These are phyloP conservation scores for Catocala fraxini DNA, from an alignment of 2,888 invertebrate species.

Conservation along the genomic window DNA sequence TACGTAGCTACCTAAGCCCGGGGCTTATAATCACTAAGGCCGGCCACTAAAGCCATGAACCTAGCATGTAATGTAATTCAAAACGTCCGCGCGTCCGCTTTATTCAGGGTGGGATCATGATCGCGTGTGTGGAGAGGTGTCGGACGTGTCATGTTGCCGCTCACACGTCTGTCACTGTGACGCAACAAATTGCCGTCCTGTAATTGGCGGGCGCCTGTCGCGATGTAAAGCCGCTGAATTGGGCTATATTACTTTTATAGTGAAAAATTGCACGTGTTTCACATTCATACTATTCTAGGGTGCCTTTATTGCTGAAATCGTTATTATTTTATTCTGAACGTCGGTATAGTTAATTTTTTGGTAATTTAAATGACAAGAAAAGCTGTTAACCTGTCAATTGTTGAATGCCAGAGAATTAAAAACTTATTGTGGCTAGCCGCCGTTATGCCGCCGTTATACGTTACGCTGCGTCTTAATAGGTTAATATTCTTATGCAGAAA, in stretches of 20 bases:
- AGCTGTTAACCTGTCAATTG: no score
- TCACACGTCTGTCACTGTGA: slow-evolving; percentile 56
- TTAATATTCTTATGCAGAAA: no score
- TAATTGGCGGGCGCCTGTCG: slow-evolving; percentile 66
- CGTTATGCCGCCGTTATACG: no score
- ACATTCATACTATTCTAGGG: slow-evolving; percentile 37
- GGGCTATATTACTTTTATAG: slow-evolving; percentile 57
- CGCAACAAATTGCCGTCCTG: slow-evolving; percentile 67
- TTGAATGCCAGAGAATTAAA: no score
- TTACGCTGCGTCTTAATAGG: no score
- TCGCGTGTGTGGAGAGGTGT: slow-evolving; percentile 33
- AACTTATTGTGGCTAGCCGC: no score
- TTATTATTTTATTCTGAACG: slow-evolving; percentile 39
- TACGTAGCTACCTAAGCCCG: not conserved
- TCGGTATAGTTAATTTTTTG: slow-evolving; percentile 2
- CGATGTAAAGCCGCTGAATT: slow-evolving; percentile 56
- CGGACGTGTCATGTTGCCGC: slow-evolving; percentile 56
- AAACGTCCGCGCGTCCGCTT: slow-evolving; percentile 13
- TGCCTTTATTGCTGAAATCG: slow-evolving; percentile 36
- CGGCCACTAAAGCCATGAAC: slow-evolving; percentile 1
- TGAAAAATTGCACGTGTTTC: slow-evolving; percentile 56
- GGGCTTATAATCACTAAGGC: not conserved
- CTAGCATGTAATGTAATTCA: slow-evolving; percentile 3
- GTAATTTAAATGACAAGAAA: no score
- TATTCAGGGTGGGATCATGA: slow-evolving; percentile 29